phyloP scores from a whole-genome alignment of 1,140 invertebrate species.

The Drosophila pectinifera region DNA sequence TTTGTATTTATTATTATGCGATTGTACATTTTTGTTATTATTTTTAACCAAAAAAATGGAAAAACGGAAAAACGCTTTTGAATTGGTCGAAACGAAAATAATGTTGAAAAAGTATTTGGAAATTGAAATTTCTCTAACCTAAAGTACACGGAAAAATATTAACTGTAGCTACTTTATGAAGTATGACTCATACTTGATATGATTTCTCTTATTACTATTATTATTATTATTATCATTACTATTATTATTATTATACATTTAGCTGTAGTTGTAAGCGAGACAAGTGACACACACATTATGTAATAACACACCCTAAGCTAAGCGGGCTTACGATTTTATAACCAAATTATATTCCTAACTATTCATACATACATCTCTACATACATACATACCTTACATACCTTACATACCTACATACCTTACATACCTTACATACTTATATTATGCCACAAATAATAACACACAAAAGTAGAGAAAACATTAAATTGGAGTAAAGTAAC shows the following conservation, averaged over 20 bases:
- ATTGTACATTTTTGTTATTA: conserved; percentile 68
- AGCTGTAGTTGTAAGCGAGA: conserved; percentile 34
- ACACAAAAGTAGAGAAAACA: conserved; percentile 23
- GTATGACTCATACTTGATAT: conserved; percentile 42
- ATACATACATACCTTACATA: conserved; percentile 35
- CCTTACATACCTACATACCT: conserved; percentile 15
- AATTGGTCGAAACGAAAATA: conserved; percentile 62
- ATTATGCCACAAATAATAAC: conserved; percentile 34
- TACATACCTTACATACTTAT: conserved; percentile 36
- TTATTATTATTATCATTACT: conserved; percentile 41
- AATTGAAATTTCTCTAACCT: conserved; percentile 73
- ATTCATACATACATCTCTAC: conserved; percentile 45
- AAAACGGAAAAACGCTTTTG: conserved; percentile 43
- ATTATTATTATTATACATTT: conserved; percentile 9
- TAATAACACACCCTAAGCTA: conserved; percentile 50
- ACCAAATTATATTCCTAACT: conserved; percentile 67
- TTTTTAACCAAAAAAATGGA: conserved; percentile 48
- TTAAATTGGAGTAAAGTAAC: conserved; percentile 8
- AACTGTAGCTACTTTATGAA: conserved; percentile 25
- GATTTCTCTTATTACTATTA: conserved; percentile 58
- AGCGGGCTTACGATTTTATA: conserved; percentile 82
- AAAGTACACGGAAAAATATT: conserved; percentile 34
- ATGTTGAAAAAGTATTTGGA: conserved; percentile 77
- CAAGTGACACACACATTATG: conserved; percentile 59
- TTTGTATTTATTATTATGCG: conserved; percentile 51